Percentiles rank a stretch among this genome's conserved stretches.
These are phyloP conservation scores for Rhimphoctona megacephalus DNA, from an alignment of 2,888 invertebrate species.

Conservation along the genomic window DNA sequence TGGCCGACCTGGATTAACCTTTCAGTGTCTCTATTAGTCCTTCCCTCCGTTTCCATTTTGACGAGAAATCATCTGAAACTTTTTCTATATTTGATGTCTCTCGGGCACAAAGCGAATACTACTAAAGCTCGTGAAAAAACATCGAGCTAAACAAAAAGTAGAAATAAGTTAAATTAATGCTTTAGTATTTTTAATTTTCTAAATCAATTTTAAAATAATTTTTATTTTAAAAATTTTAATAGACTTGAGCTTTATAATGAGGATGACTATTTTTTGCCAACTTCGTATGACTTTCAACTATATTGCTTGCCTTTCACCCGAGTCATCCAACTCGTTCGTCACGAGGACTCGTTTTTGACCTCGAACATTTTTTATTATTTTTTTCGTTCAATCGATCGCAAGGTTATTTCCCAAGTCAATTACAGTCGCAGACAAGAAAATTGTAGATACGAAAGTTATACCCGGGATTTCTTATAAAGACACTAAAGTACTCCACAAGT, in stretches of 20 bases:
- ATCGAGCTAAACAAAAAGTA: background rate
- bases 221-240: background rate
- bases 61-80: slow-evolving; percentile 15
- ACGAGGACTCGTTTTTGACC: slow-evolving; percentile 44
- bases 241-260: background rate
- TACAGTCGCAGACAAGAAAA: slow-evolving; percentile 51
- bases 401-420: slow-evolving; percentile 58
- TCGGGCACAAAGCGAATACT: background rate
- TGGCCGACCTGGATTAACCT: slow-evolving; percentile 52
- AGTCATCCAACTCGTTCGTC: slow-evolving; percentile 42
- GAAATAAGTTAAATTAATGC: background rate
- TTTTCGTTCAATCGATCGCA: slow-evolving; percentile 11
- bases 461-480: slow-evolving; percentile 20
- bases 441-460: slow-evolving; percentile 36
- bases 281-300: background rate
- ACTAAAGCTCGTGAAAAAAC: background rate
- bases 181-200: background rate
- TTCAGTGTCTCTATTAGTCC: slow-evolving; percentile 46
- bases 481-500: slow-evolving; percentile 21
- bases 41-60: background rate
- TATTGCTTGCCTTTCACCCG: slow-evolving; percentile 1
- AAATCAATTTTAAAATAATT: background rate
- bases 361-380: slow-evolving; percentile 29
- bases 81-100: slow-evolving; percentile 6
- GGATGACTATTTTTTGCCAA: background rate